Evolutionary conservation across 2,113 vertebrate genomes (phyloP).

Genomic region (Picathartes gymnocephalus): DNA sequence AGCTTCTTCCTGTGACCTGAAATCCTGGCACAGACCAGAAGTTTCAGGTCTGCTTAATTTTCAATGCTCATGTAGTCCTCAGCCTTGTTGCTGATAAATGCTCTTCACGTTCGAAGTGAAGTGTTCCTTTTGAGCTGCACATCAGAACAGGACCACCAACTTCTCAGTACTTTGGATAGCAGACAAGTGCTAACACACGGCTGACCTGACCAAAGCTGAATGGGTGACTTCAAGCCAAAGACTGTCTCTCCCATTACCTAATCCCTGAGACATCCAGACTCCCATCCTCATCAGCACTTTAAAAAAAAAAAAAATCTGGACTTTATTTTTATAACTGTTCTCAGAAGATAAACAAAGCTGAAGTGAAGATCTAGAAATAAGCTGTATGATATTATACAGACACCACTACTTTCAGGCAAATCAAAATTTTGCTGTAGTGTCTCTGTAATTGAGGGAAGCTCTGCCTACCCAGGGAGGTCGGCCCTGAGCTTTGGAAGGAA

Average conservation of each 20-base stretch:
- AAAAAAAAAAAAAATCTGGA: background rate
- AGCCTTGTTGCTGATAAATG: background rate
- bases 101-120: background rate
- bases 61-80: background rate
- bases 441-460: background rate
- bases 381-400: background rate
- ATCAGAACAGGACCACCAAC: background rate
- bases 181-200: background rate
- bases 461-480: background rate
- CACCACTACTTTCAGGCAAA: background rate
- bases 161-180: background rate
- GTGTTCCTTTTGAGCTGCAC: background rate
- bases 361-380: background rate
- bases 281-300: background rate
- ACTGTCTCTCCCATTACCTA: constrained; percentile 44
- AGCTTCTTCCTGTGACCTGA: background rate
- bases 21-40: background rate
- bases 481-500: background rate
- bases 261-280: constrained; percentile 40
- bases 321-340: constrained; percentile 33
- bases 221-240: constrained; percentile 29
- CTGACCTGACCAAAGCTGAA: constrained; percentile 19
- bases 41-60: background rate
- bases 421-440: background rate
- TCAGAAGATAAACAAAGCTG: constrained; percentile 22